phyloP scores from a whole-genome alignment of 2,888 invertebrate species.

The Mycalesis mineus region DNA sequence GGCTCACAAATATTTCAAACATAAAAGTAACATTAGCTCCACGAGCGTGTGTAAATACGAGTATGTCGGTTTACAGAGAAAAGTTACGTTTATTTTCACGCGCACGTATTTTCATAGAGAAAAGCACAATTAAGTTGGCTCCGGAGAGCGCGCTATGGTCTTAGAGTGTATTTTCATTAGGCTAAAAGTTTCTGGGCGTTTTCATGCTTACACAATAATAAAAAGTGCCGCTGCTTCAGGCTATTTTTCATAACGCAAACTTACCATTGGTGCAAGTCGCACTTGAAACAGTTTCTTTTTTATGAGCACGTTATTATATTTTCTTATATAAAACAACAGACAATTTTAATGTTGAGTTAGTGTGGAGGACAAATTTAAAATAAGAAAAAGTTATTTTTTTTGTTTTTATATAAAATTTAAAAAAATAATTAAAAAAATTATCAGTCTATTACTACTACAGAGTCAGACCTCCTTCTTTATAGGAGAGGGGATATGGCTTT shows the following conservation, averaged over 20 bases:
- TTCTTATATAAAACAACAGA: neutral
- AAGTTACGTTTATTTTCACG: constrained; percentile 12
- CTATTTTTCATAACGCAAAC: neutral
- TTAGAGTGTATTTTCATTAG: constrained; percentile 37
- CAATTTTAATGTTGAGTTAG: neutral
- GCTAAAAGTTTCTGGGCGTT: constrained; percentile 34
- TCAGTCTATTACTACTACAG: no score
- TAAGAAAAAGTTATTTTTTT: no score
- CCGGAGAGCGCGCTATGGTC: constrained; percentile 8
- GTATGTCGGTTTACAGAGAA: neutral
- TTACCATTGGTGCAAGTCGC: neutral
- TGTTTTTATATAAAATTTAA: no score
- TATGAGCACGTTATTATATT: neutral
- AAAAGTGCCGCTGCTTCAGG: constrained; percentile 11
- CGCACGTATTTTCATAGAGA: constrained; percentile 3
- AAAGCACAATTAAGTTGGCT: constrained; percentile 11
- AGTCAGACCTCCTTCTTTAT: no score
- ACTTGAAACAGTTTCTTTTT: neutral
- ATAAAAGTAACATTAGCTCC: neutral
- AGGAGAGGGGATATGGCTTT: no score
- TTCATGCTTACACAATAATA: constrained; percentile 21
- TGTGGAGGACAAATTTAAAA: no score
- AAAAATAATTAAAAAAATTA: no score
- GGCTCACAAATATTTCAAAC: neutral
- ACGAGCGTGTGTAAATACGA: neutral